A percentile compares a stretch with the other conserved stretches of the same genome.
Conservation (phyloP, 2,113 vertebrate species). For the Sphyrna mokarran region DNA sequence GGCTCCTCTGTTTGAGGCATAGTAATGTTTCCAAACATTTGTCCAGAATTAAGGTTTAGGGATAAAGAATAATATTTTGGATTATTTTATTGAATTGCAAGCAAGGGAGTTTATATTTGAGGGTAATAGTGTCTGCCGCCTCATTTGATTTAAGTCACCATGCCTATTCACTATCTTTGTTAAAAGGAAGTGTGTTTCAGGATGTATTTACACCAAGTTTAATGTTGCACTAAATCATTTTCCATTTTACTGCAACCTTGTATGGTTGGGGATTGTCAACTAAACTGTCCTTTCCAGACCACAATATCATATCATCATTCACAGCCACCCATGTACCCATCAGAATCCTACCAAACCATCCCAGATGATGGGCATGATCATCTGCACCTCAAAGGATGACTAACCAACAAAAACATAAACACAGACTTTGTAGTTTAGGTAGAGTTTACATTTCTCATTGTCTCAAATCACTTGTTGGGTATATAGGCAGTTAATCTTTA, state of each 20-base stretch:
- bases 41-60: neutral
- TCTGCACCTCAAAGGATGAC: too few relatives aligned
- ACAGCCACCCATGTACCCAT: too few relatives aligned
- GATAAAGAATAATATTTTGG: neutral
- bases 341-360: too few relatives aligned
- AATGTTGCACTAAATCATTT: neutral
- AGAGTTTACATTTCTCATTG: neutral
- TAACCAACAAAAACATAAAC: too few relatives aligned
- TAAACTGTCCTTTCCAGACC: neutral
- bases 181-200: neutral
- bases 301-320: neutral
- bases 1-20: neutral
- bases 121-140: neutral
- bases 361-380: too few relatives aligned
- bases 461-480: neutral
- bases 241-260: neutral
- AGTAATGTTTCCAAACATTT: neutral
- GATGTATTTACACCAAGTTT: neutral
- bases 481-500: too few relatives aligned
- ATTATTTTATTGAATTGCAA: neutral
- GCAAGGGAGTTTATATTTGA: neutral
- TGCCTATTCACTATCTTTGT: neutral
- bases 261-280: neutral
- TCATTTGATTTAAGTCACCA: neutral
- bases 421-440: neutral